Evolutionary conservation across 30 jellyfish, hydroid and myxozoan species (phyloP).

Genomic region (Hydra vulgaris): DNA sequence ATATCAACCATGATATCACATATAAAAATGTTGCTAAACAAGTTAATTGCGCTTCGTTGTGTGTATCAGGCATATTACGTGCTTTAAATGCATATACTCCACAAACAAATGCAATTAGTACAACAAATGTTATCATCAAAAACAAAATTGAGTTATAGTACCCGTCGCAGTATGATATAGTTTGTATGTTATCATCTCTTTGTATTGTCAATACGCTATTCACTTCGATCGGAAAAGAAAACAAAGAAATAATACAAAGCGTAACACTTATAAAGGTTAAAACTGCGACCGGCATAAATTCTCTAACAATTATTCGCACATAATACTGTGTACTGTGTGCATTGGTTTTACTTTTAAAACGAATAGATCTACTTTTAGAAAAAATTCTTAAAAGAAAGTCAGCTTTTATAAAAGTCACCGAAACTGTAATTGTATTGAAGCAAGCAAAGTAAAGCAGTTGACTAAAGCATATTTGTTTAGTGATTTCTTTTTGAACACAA

Average conservation of each 20-base stretch:
- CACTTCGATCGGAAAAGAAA: conserved; percentile 53
- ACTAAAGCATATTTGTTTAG: conserved; percentile 15
- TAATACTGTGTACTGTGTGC: conserved; percentile 63
- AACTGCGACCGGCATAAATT: conserved; percentile 62
- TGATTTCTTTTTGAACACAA: not conserved
- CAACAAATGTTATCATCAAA: conserved; percentile 45
- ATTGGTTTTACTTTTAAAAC: conserved; percentile 49
- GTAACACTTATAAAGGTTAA: conserved; percentile 49
- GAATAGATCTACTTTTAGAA: conserved; percentile 53
- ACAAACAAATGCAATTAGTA: conserved; percentile 66
- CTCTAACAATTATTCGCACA: too few species aligned
- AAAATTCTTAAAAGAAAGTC: conserved; percentile 81
- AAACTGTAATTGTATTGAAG: conserved; percentile 69
- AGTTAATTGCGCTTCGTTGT: conserved; percentile 93
- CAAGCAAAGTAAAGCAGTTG: conserved; percentile 67
- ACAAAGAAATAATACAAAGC: conserved; percentile 34
- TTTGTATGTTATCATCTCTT: conserved; percentile 4
- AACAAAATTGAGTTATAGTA: conserved; percentile 35
- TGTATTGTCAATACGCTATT: conserved; percentile 6
- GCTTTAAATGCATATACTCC: conserved; percentile 92
- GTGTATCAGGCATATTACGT: conserved; percentile 79
- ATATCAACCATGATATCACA: conserved; percentile 69
- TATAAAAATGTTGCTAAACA: conserved; percentile 88
- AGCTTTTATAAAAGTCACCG: conserved; percentile 95
- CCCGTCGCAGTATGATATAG: conserved; percentile 56